phyloP scores from a whole-genome alignment of 2,888 invertebrate genomes.

The Apamea anceps region DNA sequence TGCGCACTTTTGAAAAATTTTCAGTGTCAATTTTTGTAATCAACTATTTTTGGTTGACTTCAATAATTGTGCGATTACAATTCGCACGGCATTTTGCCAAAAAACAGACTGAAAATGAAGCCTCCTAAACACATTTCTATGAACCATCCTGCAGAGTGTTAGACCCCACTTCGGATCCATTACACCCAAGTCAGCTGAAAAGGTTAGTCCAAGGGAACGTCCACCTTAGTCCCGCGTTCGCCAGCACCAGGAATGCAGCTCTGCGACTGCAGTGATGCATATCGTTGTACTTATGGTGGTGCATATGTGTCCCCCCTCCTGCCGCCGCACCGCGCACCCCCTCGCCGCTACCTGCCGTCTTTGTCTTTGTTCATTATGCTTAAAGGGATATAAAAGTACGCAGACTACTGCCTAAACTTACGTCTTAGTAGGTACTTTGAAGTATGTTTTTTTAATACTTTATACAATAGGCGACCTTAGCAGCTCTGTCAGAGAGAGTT shows the following conservation, averaged over 20 bases:
- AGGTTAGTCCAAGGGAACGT: constrained; percentile 65
- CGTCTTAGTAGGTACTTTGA: constrained; percentile 9
- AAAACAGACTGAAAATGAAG: neutral
- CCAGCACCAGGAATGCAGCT: constrained; percentile 86
- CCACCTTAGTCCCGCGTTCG: constrained; percentile 75
- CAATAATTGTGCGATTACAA: neutral
- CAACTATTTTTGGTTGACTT: neutral
- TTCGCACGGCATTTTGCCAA: neutral
- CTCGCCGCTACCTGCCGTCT: constrained; percentile 76
- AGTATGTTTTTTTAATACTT: neutral
- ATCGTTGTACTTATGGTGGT: constrained; percentile 86
- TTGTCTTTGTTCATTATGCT: constrained; percentile 83
- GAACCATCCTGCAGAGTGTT: neutral
- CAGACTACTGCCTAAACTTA: constrained; percentile 47
- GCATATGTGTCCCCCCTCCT: constrained; percentile 76
- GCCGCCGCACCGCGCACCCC: constrained; percentile 51
- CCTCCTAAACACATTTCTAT: neutral
- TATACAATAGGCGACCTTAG: neutral
- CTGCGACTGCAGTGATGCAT: constrained; percentile 89
- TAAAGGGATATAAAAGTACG: constrained; percentile 72
- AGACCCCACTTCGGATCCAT: neutral
- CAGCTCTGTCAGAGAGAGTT: neutral
- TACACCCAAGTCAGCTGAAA: neutral
- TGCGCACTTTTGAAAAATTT: neutral
- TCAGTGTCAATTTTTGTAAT: neutral